phyloP scores from a whole-genome alignment of 1,140 invertebrate genomes.

The Holotrichia oblita region DNA sequence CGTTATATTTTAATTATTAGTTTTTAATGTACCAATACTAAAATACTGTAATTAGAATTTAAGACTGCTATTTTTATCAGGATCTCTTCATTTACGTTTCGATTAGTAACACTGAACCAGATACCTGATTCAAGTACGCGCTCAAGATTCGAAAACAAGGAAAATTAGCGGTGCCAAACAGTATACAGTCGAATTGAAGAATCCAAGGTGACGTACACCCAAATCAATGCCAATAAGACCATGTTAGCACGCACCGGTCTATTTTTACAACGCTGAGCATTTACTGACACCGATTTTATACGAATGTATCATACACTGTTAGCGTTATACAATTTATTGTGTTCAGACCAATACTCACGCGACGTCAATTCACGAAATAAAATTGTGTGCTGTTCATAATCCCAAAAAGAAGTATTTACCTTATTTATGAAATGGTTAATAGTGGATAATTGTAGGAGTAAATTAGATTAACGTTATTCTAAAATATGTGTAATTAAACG shows the following conservation, averaged over 20 bases:
- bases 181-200: constrained; percentile 4
- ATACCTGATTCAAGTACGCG: background rate
- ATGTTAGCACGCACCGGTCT: constrained; percentile 27
- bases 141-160: background rate
- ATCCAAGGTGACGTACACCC: constrained; percentile 21
- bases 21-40: no score
- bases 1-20: no score
- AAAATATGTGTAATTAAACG: no score
- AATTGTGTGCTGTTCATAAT: background rate
- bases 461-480: constrained; percentile 12
- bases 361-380: background rate
- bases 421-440: background rate
- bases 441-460: background rate
- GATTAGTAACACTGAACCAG: background rate
- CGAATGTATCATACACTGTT: constrained; percentile 15
- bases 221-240: constrained; percentile 35
- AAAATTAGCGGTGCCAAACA: constrained; percentile 15
- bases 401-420: background rate
- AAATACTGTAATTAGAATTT: no score
- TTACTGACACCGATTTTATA: constrained; percentile 35
- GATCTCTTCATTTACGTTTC: no score
- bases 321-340: constrained; percentile 28
- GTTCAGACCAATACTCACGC: background rate
- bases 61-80: no score
- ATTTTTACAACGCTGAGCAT: constrained; percentile 25